Evolutionary conservation across 1,140 invertebrate genomes (phyloP), one percentile per base, ranked within the genome.

Genomic region (Megalonaias nervosa): DNA sequence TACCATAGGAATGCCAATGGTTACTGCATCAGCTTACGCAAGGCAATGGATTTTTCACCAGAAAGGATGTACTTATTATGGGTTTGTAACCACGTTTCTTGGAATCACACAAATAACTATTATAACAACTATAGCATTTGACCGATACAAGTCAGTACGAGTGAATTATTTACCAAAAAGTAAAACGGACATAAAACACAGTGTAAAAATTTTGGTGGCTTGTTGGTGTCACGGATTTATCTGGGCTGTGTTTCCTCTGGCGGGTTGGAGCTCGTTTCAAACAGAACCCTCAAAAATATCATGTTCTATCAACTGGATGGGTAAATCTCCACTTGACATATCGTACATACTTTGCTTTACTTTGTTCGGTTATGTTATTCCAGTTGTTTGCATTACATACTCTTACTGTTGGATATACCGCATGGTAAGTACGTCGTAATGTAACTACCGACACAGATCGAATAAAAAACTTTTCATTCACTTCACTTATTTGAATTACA

Each of bases 1-100:
- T 48, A 48, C 0, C 38, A 48, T 48, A 48, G 4, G 38, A 48
- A 48, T 48, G 4, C 38, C 38, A 48, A 48, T 48, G 38, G 38
- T 48, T 6, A 11, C 38, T 1, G 38, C 38, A 48, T 48, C 38
- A 48, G 38, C 38, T 48, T 48, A 48, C 38, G 0, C 38, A 48
- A 48, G 38, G 6, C 6, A 48, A 48, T 48, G 38, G 38, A 9
- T 48, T 48, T 48, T 48, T 48, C 11, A 48, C 38, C 38, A 48
- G 4, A 48, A 48, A 61, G 78, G 69, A n/a, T 80, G 78, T 68
- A 48, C 61, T 9, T 80, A 80, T 31, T 80, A 80, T n/a, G 69
- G 68, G 2, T 80, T 80, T 62, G 31, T 72, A 13, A 80, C 73
- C 26, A 67, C 78, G 6, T 62, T 68, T 55, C 31, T 74, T 13